Conservation (phyloP, 2,113 vertebrate genomes). For the human (Homo sapiens) region GRCh38 chr12:94586501-94587000, state of each 20-base stretch:
- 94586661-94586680: background rate
- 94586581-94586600: background rate
- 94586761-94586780: background rate
- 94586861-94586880: background rate
- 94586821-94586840: background rate
- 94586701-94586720: fast-evolving
- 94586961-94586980: background rate
- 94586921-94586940: background rate
- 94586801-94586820: slow-evolving; percentile 33
- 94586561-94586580: background rate
- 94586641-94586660: background rate
- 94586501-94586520: background rate
- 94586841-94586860: background rate
- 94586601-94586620: background rate
- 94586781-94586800: background rate
- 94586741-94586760: background rate
- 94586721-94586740: background rate
- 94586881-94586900: background rate
- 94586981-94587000: background rate
- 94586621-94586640: background rate
- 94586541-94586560: background rate
- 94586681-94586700: background rate
- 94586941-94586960: background rate
- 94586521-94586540: background rate
- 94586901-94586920: background rate